Evolutionary conservation across 2,113 vertebrate species (phyloP), one percentile per base, ranked within the genome.

Genomic region (Smithornis capensis): DNA sequence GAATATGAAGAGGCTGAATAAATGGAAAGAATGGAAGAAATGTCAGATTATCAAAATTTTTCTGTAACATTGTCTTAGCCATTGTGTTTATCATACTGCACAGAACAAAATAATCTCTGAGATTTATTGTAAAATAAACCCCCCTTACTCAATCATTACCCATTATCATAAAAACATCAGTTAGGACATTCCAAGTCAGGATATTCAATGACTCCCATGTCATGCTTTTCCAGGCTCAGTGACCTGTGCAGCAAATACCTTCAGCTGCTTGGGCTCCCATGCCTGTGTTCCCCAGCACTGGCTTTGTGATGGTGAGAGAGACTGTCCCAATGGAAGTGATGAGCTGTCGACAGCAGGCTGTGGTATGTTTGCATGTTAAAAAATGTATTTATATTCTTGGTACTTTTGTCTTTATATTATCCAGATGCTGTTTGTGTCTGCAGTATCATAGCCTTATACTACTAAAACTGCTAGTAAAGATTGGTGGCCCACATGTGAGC

Each of bases 271-370:
- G 5, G 98, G 98, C 56, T 99, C 99, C 3, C 98, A 98, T 1
- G 99, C 99, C 57, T 99, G 99, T 25, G 99, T 99, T 64, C 99
- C 99, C 4, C 98, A 95, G 40, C 99, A 98, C 92, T 99, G 99
- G 99, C 99, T 99, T 53, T 99, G 99, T 71, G 99, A 99, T 1
- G 99, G 99, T 5, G 99, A 99, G 87, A 97, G 99, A 28, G 99
- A 99, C 95, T 99, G 99, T 90, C 99, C 99, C 14, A 97, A 99
- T 18, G 99, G 99, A 21, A 99, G 99, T 1, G 99, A 99, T 21
- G 99, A 99, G 65, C 98, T 99, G 10, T 98, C 99, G 10, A 98
- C 98, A 18, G 99, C 99, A 10, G 99, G 99, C 95, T 99, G 99
- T 21, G 99, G 99, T 99, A 98, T 5, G 97, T 63, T 18, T 12